Evolutionary conservation across 2,113 vertebrate species (phyloP).

Genomic region (Anhinga rufa): DNA sequence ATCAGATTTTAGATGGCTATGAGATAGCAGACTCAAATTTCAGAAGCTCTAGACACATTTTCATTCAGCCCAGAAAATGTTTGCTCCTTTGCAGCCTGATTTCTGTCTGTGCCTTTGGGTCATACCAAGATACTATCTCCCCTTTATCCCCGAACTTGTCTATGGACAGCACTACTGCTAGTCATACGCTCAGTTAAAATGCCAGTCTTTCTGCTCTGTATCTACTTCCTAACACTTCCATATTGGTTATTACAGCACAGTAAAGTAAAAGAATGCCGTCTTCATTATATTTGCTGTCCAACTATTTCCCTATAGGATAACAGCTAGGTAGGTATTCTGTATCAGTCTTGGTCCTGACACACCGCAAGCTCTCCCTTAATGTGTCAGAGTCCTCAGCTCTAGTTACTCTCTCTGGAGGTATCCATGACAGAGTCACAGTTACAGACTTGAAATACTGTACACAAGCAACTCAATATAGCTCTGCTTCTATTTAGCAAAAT

Average conservation of each 20-base stretch:
- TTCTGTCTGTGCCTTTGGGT: background rate
- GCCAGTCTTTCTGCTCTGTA: background rate
- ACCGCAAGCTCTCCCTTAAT: background rate
- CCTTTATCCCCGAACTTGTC: background rate
- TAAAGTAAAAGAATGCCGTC: background rate
- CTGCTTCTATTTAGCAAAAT: background rate
- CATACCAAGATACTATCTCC: background rate
- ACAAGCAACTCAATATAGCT: background rate
- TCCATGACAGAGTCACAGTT: background rate
- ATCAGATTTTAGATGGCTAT: background rate
- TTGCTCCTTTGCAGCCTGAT: background rate
- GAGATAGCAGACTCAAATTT: background rate
- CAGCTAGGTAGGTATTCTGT: background rate
- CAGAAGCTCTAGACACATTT: background rate
- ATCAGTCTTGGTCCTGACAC: background rate
- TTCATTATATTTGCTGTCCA: background rate
- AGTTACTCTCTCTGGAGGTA: background rate
- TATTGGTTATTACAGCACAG: background rate
- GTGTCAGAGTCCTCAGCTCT: background rate
- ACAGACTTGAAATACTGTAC: background rate
- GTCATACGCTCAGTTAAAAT: background rate
- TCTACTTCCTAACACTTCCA: background rate
- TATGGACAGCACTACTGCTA: background rate
- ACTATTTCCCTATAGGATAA: background rate
- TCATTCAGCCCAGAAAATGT: background rate